Evolutionary conservation across 2,797 vertebrate species (phyloP).

Genomic region (Urophycis tenuis): DNA sequence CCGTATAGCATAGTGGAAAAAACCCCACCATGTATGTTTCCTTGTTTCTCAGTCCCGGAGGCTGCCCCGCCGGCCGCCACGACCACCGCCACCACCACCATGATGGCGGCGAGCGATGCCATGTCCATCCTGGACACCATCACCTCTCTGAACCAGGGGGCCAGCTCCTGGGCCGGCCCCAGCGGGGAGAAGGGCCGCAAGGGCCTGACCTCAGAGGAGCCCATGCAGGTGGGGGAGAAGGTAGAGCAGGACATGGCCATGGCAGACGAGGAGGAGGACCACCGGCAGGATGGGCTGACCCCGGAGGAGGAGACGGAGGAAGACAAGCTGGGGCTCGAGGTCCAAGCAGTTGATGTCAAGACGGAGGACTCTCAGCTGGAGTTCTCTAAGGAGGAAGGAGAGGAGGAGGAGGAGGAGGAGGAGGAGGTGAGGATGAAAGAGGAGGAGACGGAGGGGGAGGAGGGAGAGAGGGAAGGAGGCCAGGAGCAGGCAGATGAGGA

Average conservation of each 20-base stretch:
- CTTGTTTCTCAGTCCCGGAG: constrained; percentile 56
- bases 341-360: constrained; percentile 58
- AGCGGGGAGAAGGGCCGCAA: constrained; percentile 63
- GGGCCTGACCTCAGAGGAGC: constrained; percentile 66
- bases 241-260: constrained; percentile 55
- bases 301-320: constrained; percentile 60
- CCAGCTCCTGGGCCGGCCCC: constrained; percentile 69
- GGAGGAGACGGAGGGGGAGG: constrained; percentile 38
- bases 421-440: constrained; percentile 49
- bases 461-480: constrained; percentile 65
- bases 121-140: constrained; percentile 93
- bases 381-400: constrained; percentile 45
- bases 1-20: too few species aligned
- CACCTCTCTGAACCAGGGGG: constrained; percentile 85
- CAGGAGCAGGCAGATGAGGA: constrained; percentile 59
- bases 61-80: constrained; percentile 64
- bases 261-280: constrained; percentile 69
- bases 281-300: constrained; percentile 48
- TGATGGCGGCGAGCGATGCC: constrained; percentile 73
- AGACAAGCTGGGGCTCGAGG: constrained; percentile 41
- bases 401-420: too few species aligned
- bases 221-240: constrained; percentile 60
- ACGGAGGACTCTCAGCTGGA: constrained; percentile 64
- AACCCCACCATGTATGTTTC: too few species aligned
- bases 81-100: too few species aligned